Base-by-base conservation (phyloP, 2,797 vertebrate species). In the Chiloscyllium punctatum region DNA sequence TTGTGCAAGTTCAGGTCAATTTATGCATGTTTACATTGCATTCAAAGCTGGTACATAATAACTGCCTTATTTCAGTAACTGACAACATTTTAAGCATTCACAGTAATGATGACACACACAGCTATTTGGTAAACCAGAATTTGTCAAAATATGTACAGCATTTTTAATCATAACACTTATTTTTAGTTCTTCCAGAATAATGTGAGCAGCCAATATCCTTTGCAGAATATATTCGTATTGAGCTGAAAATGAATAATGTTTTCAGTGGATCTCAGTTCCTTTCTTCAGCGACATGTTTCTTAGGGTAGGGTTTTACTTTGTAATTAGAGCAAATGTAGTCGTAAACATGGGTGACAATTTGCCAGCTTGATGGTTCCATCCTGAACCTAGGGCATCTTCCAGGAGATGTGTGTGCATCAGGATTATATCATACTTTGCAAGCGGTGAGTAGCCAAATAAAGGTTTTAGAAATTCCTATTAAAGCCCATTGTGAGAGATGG, bases 1-100 rank as follows among this genome's bases (percentile, higher is more conserved):
- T 96, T 95, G 37, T 51, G 42, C 94, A 69, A 94, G 72, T 42
- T 94, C 9, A 53, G 6, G 69, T 74, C 71, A 57, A 95, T n/a
- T 77, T 51, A 77, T 71, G 66, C 23, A 33, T 2, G 4, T 96
- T 95, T 18, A 90, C 15, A 16, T 72, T 51, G 23, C 48, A 95
- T 74, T 57, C 57, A n/a, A 48, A 53, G 71, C 94, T 25, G 51
- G 48, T 77, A 51, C 37, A 74, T 94, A 72, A 94, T 30, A 71
- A 18, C 16, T 94, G 68, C 23, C 42, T 51, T 74, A 16, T 74
- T 94, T 94, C 48, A 6, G 42, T 18, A 51, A 30, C 25, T 74
- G 21, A 37, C 69, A 42, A 23, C 51, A 37, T 95, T 95, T 74
- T 72, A 77, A 53, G 33, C 30, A 95, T 42, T 16, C 53, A 30